Evolutionary conservation across 2,113 vertebrate species (phyloP), one percentile per base, ranked within the genome.

Genomic region (Hiodon alosoides): DNA sequence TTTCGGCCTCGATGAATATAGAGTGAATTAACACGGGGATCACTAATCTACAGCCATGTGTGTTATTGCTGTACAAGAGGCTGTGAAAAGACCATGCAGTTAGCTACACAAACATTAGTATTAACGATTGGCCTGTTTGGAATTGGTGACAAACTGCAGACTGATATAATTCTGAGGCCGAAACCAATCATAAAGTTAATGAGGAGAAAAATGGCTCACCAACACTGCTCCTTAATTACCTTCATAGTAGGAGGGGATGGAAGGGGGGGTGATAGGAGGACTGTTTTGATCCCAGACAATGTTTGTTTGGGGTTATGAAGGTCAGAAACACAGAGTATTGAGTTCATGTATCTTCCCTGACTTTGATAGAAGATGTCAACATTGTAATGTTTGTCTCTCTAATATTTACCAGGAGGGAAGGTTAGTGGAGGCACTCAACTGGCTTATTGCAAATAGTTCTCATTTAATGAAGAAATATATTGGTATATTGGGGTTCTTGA

Each of bases 141-240:
- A 95, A 94, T 91, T 91, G 93, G 94, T 97, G 96, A 97, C 96
- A 96, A 95, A 97, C 91, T 94, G 95, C 95, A 86, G 89, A 90
- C 86, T 83, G 74, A 90, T 81, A 86, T 86, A 94, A 94, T 93
- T 87, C 92, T 89, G 91, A 94, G 93, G 89, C 92, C 89, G 91
- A 96, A 98, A 97, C 95, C 95, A 97, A 98, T 98, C 95, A 96
- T 93, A 90, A 97, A 97, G 95, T 99, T 99, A 98, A 98, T 97
- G 96, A 96, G 94, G 95, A 95, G 95, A 95, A 90, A 97, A 99
- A 98, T 98, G 88, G 91, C 95, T 90, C 91, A 89, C 80, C 77
- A 81, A 78, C 86, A 89, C 88, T 90, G 93, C 82, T 71, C 89
- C 87, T 93, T 95, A 94, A 95, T 95, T 94, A 92, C 90, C 90